These are phyloP conservation scores for Kryptopterus vitreolus DNA, from an alignment of 2,797 vertebrate genomes.

Conservation along the genomic window DNA sequence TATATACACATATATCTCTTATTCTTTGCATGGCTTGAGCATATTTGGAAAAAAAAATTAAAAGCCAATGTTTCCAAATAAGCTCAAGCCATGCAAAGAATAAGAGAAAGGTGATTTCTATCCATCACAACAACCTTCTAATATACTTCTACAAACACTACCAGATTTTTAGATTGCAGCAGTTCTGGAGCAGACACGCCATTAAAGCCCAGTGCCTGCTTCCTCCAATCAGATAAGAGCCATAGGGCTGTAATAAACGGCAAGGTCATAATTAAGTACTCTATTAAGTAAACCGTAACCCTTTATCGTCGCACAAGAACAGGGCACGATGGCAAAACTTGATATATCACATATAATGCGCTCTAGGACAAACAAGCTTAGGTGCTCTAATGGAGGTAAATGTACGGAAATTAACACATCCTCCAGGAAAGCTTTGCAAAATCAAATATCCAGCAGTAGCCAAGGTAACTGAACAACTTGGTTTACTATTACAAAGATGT, in stretches of 20 bases:
- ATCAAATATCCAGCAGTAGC: background rate
- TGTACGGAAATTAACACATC: background rate
- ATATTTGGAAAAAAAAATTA: too few relatives aligned
- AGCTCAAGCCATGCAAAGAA: background rate
- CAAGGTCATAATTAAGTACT: slow-evolving; percentile 29
- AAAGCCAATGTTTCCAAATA: slow-evolving; percentile 15
- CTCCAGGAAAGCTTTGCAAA: background rate
- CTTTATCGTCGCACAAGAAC: slow-evolving; percentile 13
- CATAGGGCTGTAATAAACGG: slow-evolving; percentile 33
- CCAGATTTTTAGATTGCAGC: slow-evolving; percentile 32
- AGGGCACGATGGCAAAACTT: background rate
- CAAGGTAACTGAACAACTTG: background rate
- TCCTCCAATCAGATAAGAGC: slow-evolving; percentile 39
- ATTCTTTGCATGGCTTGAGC: too few relatives aligned
- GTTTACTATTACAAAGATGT: background rate
- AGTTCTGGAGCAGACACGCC: slow-evolving; percentile 19
- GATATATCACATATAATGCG: background rate
- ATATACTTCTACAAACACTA: slow-evolving; percentile 1
- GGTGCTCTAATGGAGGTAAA: background rate
- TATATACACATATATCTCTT: background rate
- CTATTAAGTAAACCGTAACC: slow-evolving; percentile 32
- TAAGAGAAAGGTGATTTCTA: slow-evolving; percentile 2
- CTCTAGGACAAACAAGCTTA: background rate
- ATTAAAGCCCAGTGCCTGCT: slow-evolving; percentile 5
- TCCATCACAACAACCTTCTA: background rate